Conservation (phyloP, 2,888 invertebrate species). For the Athrips mouffetella region DNA sequence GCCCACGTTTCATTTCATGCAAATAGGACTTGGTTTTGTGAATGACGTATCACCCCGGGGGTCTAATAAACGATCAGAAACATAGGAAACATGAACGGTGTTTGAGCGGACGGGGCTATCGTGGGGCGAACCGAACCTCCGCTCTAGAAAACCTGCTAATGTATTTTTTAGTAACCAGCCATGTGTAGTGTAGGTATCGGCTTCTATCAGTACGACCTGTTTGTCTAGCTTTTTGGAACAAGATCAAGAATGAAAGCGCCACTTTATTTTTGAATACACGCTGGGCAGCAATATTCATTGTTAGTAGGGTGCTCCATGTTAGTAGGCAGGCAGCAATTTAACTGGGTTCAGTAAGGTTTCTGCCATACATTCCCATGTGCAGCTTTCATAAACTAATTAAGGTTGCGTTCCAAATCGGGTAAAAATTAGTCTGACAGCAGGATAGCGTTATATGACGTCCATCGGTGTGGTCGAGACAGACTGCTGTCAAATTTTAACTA, state of each 20-base stretch:
- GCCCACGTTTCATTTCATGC: conserved; percentile 40
- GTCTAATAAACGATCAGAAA: conserved; percentile 21
- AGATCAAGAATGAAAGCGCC: conserved; percentile 5
- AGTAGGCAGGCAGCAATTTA: no score
- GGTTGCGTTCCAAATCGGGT: no score
- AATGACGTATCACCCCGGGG: conserved; percentile 38
- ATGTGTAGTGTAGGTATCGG: not conserved
- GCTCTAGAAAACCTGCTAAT: no score
- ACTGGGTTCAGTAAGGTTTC: no score
- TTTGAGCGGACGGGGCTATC: not conserved
- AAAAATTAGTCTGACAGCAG: no score
- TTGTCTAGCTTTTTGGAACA: not conserved
- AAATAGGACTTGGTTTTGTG: conserved; percentile 32
- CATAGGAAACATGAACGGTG: conserved; percentile 14
- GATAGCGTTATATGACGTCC: no score
- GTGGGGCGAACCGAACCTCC: not conserved
- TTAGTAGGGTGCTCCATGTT: no score
- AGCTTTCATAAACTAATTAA: no score
- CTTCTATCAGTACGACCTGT: not conserved
- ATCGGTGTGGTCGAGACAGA: no score
- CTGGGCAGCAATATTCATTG: not conserved
- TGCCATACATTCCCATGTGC: no score
- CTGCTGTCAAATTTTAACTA: no score
- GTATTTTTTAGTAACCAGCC: no score
- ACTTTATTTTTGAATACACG: not conserved